Evolutionary conservation across 2,113 vertebrate genomes (phyloP), one percentile per base, ranked within the genome.

Genomic region (Lampris incognitus): DNA sequence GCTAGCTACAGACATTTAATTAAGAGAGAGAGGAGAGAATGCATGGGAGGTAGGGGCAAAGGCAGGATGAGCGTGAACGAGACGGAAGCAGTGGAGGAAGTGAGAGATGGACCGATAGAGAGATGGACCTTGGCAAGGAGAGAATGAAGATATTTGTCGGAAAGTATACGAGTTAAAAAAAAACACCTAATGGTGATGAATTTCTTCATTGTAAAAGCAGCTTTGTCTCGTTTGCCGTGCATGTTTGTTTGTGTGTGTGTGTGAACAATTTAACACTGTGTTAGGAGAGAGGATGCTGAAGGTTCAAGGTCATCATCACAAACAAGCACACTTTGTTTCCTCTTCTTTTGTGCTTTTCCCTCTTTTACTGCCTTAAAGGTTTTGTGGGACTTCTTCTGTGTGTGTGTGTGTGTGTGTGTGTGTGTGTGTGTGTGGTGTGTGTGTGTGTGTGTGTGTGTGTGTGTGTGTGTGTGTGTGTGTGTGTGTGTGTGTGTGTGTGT

Each of bases 1-100:
- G 79, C 66, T 55, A 50, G 74, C 88, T 86, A 81, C 83, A 81
- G 80, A 85, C 87, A 87, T 89, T 91, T 92, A 76, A 93, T 92
- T 89, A 82, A 65, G 42, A 70, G 57, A 51, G 71, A 38, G 55
- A 38, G 64, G 68, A 61, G 66, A 71, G 58, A 80, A 70, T 66
- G 51, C 8, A 24, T n/a, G 36, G 64, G 51, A 76, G 79, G 74
- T 61, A 65, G 74, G 38, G 51, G 39, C 63, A 77, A 78, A 59
- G 44, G 66, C 74, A 50, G 49, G 58, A 56, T 70, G 71, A 39
- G 59, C 60, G 79, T 66, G 2, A 56, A 38, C 39, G 60, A 50
- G 50, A 38, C 65, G 64, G 69, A 66, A 49, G 71, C 70, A 69
- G 66, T 69, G 82, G 39, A 59, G 70, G 66, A 82, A 50, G 41